Percentiles rank a stretch among this genome's conserved stretches.
These are phyloP conservation scores for Enteromius mattozi DNA, from an alignment of 2,797 vertebrate genomes.

Conservation along the genomic window DNA sequence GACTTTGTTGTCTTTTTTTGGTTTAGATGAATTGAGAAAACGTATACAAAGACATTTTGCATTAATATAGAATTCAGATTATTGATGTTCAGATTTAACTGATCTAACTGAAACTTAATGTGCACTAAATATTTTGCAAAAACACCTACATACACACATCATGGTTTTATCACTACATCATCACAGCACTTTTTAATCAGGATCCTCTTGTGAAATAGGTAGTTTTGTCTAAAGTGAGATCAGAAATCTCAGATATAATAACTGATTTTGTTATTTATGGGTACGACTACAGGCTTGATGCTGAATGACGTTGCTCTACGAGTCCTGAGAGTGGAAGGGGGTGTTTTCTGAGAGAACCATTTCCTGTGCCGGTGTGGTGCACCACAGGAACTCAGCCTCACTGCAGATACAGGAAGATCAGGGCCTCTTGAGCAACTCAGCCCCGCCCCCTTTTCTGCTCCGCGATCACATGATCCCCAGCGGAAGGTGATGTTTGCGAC, in stretches of 20 bases:
- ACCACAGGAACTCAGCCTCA: conserved; percentile 60
- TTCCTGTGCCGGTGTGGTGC: conserved; percentile 75
- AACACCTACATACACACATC: too few relatives aligned
- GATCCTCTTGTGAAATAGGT: neutral
- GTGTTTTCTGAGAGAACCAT: conserved; percentile 62
- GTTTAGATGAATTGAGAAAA: neutral
- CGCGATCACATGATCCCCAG: conserved; percentile 2
- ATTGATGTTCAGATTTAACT: too few relatives aligned
- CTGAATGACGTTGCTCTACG: conserved; percentile 33
- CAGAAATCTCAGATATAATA: neutral
- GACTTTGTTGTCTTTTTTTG: neutral
- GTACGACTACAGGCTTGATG: neutral
- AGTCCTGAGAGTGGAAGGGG: conserved; percentile 24
- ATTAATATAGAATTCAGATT: neutral
- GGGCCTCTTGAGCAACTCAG: conserved; percentile 55
- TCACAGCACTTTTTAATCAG: neutral
- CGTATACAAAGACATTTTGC: too few relatives aligned
- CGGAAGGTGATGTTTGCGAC: conserved; percentile 44
- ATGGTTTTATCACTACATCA: too few relatives aligned
- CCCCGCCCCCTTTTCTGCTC: conserved; percentile 53
- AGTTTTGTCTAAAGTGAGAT: neutral
- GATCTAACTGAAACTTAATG: too few relatives aligned
- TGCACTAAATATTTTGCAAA: too few relatives aligned
- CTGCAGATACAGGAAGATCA: conserved; percentile 65
- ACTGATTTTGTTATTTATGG: neutral